These are phyloP conservation scores for Hiodon alosoides DNA, from an alignment of 2,113 vertebrate species.

Conservation along the genomic window DNA sequence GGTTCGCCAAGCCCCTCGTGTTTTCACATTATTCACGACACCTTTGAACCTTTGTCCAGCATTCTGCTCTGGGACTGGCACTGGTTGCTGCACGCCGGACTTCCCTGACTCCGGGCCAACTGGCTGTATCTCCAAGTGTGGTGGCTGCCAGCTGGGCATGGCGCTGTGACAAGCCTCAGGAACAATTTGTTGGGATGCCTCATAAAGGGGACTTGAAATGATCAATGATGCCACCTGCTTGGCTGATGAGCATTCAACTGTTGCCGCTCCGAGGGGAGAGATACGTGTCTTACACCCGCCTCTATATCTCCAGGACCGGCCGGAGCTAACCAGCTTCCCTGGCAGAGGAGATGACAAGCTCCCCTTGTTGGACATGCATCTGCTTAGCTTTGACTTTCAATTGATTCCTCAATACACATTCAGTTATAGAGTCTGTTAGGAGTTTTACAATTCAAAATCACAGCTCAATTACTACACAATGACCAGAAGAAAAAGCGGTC, in stretches of 20 bases:
- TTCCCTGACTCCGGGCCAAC: conserved; percentile 63
- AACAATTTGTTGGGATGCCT: conserved; percentile 41
- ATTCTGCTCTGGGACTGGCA: conserved; percentile 62
- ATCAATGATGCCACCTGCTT: conserved; percentile 34
- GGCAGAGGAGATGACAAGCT: not conserved
- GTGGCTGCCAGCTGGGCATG: conserved; percentile 58
- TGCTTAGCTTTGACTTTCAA: conserved; percentile 14
- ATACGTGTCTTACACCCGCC: not conserved
- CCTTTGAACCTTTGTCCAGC: conserved; percentile 67
- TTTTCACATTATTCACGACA: conserved; percentile 61
- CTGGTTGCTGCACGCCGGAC: conserved; percentile 56
- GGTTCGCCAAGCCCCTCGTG: conserved; percentile 53
- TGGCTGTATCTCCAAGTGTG: conserved; percentile 54
- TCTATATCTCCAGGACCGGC: not conserved
- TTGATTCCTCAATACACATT: not conserved
- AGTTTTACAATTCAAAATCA: no score
- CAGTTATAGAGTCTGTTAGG: not conserved
- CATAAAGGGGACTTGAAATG: conserved; percentile 42
- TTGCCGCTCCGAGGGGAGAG: not conserved
- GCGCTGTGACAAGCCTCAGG: conserved; percentile 50
- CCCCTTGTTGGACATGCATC: conserved; percentile 11
- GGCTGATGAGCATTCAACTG: conserved; percentile 7
- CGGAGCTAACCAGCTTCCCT: not conserved
- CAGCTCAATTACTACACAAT: not conserved
- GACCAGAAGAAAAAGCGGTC: not conserved